phyloP scores from a whole-genome alignment of 2,113 vertebrate genomes.

The Oncorhynchus keta region DNA sequence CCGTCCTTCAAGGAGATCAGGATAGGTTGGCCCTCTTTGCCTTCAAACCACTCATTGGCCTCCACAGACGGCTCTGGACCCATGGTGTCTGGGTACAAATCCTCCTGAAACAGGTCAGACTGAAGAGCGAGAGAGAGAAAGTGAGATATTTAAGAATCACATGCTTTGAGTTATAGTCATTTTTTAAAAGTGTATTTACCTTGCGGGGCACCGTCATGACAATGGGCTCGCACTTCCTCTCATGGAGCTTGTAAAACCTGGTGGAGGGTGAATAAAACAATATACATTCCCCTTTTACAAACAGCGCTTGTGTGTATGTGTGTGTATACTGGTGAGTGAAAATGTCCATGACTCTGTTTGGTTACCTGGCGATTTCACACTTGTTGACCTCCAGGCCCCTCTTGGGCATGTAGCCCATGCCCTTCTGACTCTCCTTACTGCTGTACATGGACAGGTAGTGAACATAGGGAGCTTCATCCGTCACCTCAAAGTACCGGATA shows the following conservation, averaged over 20 bases:
- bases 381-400: constrained; percentile 91
- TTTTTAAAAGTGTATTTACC: constrained; percentile 51
- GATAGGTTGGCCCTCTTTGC: constrained; percentile 77
- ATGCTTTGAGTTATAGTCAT: not conserved
- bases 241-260: constrained; percentile 85
- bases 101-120: constrained; percentile 93
- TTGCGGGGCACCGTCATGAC: constrained; percentile 85
- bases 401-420: constrained; percentile 91
- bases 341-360: not conserved
- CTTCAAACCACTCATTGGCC: constrained; percentile 82
- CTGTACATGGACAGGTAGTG: constrained; percentile 89
- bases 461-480: constrained; percentile 83
- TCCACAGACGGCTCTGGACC: constrained; percentile 84
- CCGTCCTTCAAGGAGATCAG: constrained; percentile 87
- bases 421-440: constrained; percentile 90
- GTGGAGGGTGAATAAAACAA: constrained; percentile 34
- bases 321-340: not conserved
- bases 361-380: constrained; percentile 88
- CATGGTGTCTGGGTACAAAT: constrained; percentile 84
- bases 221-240: constrained; percentile 83
- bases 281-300: not conserved
- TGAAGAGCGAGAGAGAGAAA: constrained; percentile 46
- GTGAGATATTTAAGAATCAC: not conserved
- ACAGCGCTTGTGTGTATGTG: not conserved
- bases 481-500: constrained; percentile 91